phyloP scores from a whole-genome alignment of 2,888 invertebrate species.

The Diabrotica balteata region DNA sequence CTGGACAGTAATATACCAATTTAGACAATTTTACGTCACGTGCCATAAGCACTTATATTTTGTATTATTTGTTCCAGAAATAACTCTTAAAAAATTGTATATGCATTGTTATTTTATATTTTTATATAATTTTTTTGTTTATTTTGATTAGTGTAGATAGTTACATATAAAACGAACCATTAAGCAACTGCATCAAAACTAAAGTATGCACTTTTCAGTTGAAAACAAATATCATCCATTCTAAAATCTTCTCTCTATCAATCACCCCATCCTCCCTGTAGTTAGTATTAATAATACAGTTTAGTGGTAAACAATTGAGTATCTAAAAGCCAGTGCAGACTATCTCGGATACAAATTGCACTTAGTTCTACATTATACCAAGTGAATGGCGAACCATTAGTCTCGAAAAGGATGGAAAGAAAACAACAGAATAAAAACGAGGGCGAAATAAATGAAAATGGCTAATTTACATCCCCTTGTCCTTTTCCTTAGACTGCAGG shows the following conservation, averaged over 20 bases:
- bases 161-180: too few species aligned
- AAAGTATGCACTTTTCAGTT: neutral
- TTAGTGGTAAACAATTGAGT: constrained; percentile 26
- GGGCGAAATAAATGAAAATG: constrained; percentile 59
- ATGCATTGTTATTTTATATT: too few species aligned
- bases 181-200: too few species aligned
- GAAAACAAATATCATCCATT: constrained; percentile 14
- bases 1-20: too few species aligned
- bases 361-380: constrained; percentile 55
- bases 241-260: constrained; percentile 3
- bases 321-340: constrained; percentile 25
- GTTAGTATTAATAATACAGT: constrained; percentile 13
- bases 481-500: constrained; percentile 42
- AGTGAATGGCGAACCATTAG: constrained; percentile 56
- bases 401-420: constrained; percentile 49
- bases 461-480: constrained; percentile 59
- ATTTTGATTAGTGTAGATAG: too few species aligned
- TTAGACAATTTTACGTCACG: too few species aligned
- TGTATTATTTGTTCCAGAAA: too few species aligned
- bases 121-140: too few species aligned
- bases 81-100: too few species aligned
- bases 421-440: constrained; percentile 52
- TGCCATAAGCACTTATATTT: too few species aligned
- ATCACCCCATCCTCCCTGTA: constrained; percentile 16
- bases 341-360: constrained; percentile 54